Conservation (phyloP, 2,113 vertebrate species). For the Phalacrocorax pelagicus region DNA sequence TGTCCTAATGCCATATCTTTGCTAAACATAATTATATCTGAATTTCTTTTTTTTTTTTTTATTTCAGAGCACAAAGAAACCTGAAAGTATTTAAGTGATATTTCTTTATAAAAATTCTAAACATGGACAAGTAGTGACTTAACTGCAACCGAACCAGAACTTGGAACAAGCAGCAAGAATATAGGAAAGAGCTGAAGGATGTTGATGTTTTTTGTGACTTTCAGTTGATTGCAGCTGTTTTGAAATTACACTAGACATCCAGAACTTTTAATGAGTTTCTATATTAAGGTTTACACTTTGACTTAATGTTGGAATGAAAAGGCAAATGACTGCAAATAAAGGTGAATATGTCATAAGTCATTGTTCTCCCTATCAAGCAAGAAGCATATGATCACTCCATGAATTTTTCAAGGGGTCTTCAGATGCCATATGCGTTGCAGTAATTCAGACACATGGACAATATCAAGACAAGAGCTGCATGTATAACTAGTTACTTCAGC, state of each 20-base stretch:
- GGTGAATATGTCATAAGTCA: not conserved
- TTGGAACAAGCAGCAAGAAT: not conserved
- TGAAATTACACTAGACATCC: not conserved
- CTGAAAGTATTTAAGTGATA: not conserved
- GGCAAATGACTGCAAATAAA: not conserved
- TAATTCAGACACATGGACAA: not conserved
- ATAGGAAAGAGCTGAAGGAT: not conserved
- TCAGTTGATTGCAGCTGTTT: not conserved
- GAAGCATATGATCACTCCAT: not conserved
- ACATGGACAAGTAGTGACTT: not conserved
- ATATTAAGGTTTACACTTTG: not conserved
- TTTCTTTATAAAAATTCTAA: not conserved
- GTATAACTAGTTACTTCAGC: not conserved
- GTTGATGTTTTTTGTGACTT: not conserved
- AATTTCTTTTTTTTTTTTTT: not conserved
- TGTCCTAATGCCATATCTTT: not conserved
- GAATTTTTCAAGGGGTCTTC: not conserved
- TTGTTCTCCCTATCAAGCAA: not conserved
- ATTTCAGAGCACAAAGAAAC: not conserved
- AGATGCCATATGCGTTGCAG: not conserved
- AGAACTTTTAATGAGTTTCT: not conserved
- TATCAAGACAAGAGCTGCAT: not conserved
- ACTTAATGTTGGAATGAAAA: not conserved
- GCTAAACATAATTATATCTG: not conserved
- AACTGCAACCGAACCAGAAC: not conserved